These are phyloP conservation scores for Anneissia japonica DNA, from an alignment of 35 echinoderm and acorn worm genomes.

Conservation along the genomic window DNA sequence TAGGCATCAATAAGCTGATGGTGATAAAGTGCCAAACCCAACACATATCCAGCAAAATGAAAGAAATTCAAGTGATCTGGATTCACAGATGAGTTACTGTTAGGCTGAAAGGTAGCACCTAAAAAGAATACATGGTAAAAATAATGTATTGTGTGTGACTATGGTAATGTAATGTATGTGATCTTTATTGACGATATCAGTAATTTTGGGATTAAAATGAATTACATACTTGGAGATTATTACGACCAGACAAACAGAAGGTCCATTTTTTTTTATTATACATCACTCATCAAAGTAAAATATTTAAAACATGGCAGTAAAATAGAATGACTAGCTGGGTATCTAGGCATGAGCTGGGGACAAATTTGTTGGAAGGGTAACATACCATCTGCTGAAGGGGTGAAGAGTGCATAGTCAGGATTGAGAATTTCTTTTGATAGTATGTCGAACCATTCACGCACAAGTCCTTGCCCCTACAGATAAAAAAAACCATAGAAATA, in stretches of 20 bases:
- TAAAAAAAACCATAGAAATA: background rate
- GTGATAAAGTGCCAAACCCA: conserved; percentile 12
- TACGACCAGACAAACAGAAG: no score
- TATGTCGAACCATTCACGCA: conserved; percentile 15
- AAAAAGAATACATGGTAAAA: background rate
- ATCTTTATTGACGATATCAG: no score
- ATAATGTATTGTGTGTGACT: background rate
- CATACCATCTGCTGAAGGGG: conserved; percentile 17
- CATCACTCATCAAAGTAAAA: no score
- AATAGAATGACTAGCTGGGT: no score
- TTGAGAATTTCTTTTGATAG: conserved; percentile 11
- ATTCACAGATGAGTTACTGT: conserved; percentile 11
- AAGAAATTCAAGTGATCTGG: conserved; percentile 16
- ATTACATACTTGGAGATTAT: no score
- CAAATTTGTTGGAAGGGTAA: background rate
- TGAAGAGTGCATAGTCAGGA: conserved; percentile 19
- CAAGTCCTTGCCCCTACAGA: conserved; percentile 2
- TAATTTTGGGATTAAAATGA: background rate
- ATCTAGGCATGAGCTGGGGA: no score
- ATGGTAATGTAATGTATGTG: background rate
- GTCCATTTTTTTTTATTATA: no score
- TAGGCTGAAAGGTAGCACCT: conserved; percentile 11
- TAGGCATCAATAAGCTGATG: background rate
- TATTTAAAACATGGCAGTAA: no score
- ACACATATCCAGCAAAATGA: background rate